These are phyloP conservation scores for Galaxea fascicularis DNA, from an alignment of 92 coral and sea anemone genomes.

Conservation along the genomic window DNA sequence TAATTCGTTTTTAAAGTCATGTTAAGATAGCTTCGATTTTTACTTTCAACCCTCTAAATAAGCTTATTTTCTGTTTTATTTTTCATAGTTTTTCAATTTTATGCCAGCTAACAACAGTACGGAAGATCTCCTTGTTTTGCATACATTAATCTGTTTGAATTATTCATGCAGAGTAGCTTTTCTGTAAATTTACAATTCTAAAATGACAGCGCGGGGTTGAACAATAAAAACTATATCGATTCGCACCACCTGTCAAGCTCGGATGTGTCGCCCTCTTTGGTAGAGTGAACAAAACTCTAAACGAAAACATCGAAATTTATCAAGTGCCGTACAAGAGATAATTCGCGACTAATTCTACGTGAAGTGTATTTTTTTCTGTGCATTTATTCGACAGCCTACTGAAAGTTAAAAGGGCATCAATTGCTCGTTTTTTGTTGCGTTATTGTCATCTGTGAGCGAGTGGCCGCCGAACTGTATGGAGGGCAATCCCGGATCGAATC, in stretches of 20 bases:
- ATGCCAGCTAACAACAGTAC: constrained; percentile 32
- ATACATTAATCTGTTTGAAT: constrained; percentile 47
- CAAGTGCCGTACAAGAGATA: background rate
- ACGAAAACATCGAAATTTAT: constrained; percentile 13
- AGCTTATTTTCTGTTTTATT: background rate
- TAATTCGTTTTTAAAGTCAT: background rate
- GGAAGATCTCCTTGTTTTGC: constrained; percentile 33
- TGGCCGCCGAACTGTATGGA: constrained; percentile 39
- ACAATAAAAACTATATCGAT: constrained; percentile 82
- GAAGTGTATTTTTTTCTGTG: background rate
- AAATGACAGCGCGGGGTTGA: constrained; percentile 81
- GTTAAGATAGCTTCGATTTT: background rate
- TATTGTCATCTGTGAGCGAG: constrained; percentile 30
- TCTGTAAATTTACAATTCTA: constrained; percentile 83
- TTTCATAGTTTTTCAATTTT: background rate
- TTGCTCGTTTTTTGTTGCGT: constrained; percentile 46
- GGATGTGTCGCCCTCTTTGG: constrained; percentile 37
- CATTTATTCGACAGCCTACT: background rate
- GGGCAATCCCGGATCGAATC: constrained; percentile 31
- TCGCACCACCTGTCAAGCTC: constrained; percentile 79
- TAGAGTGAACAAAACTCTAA: constrained; percentile 35
- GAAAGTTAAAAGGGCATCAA: constrained; percentile 41
- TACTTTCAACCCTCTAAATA: background rate
- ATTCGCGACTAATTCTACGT: background rate
- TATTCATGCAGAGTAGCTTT: constrained; percentile 47